Conservation (phyloP, 2,888 invertebrate species). For the Ligdia adustata region DNA sequence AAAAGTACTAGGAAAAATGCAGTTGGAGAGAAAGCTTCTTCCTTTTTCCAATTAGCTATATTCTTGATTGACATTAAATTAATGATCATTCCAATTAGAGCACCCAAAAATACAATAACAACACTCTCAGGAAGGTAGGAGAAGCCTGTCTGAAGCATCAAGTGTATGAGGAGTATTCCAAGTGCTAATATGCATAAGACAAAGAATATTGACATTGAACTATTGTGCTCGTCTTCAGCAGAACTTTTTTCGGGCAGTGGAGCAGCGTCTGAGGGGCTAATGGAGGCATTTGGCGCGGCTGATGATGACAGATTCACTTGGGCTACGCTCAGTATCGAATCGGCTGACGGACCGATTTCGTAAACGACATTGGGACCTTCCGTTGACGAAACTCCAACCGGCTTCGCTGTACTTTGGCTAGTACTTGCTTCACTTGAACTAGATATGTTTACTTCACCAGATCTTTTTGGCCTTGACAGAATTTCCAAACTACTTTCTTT, state of each 20-base stretch:
- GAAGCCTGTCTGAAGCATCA: slow-evolving; percentile 97
- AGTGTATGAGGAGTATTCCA: slow-evolving; percentile 96
- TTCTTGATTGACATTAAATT: slow-evolving; percentile 95
- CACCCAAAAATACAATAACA: slow-evolving; percentile 97
- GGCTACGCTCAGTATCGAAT: slow-evolving; percentile 58
- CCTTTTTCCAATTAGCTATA: slow-evolving; percentile 97
- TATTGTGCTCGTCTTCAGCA: slow-evolving; percentile 97
- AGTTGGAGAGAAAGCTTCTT: slow-evolving; percentile 99
- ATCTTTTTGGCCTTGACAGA: slow-evolving; percentile 64
- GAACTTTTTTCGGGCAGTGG: slow-evolving; percentile 94
- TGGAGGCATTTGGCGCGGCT: slow-evolving; percentile 59
- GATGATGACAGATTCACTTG: slow-evolving; percentile 65
- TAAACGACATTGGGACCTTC: slow-evolving; percentile 59
- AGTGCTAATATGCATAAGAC: slow-evolving; percentile 97
- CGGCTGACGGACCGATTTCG: slow-evolving; percentile 64
- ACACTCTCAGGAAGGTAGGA: slow-evolving; percentile 99
- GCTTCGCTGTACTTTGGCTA: slow-evolving; percentile 41
- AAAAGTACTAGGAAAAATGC: slow-evolving; percentile 98
- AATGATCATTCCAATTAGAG: slow-evolving; percentile 94
- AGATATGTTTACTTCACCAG: slow-evolving; percentile 46
- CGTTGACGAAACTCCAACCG: slow-evolving; percentile 58
- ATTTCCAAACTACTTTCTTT: slow-evolving; percentile 16
- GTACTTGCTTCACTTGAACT: slow-evolving; percentile 61
- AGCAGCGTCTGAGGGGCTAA: slow-evolving; percentile 89
- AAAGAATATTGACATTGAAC: slow-evolving; percentile 98